Conservation (phyloP, 2,888 invertebrate species). For the Schrankia costaestrigalis region DNA sequence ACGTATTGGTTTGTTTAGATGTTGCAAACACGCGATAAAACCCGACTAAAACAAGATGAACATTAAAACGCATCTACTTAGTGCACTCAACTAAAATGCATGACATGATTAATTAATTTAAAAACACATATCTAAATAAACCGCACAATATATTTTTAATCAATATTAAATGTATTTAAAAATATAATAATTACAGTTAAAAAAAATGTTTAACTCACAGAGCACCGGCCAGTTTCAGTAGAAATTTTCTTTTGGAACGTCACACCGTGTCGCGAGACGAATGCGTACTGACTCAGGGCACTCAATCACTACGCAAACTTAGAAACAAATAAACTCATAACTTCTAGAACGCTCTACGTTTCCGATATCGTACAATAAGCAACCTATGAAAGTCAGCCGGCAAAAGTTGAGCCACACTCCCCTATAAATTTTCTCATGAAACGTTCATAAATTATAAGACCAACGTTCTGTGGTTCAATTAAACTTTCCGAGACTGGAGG, state of each 20-base stretch:
- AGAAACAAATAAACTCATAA: constrained; percentile 14
- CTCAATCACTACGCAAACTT: constrained; percentile 2
- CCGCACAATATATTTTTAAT: no score
- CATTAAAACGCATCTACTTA: no score
- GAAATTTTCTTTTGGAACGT: constrained; percentile 13
- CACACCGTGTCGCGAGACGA: constrained; percentile 16
- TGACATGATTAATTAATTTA: no score
- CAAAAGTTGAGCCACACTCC: constrained; percentile 18
- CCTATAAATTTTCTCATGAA: no score
- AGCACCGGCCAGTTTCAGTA: constrained; percentile 12
- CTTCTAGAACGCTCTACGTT: constrained; percentile 33
- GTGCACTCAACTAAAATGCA: no score
- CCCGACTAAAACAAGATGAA: constrained; percentile 1
- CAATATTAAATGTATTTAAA: no score
- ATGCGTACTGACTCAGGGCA: constrained; percentile 21
- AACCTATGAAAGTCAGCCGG: constrained; percentile 33
- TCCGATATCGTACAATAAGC: constrained; percentile 38
- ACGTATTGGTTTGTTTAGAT: no score
- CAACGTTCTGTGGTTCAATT: no score
- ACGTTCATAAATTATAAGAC: not conserved
- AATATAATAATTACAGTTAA: no score
- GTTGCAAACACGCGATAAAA: no score
- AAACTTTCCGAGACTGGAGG: no score
- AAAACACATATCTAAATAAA: no score
- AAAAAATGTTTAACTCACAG: constrained; percentile 21